These are phyloP conservation scores for Natrix natrix DNA, from an alignment of 2,797 vertebrate species.

Conservation along the genomic window DNA sequence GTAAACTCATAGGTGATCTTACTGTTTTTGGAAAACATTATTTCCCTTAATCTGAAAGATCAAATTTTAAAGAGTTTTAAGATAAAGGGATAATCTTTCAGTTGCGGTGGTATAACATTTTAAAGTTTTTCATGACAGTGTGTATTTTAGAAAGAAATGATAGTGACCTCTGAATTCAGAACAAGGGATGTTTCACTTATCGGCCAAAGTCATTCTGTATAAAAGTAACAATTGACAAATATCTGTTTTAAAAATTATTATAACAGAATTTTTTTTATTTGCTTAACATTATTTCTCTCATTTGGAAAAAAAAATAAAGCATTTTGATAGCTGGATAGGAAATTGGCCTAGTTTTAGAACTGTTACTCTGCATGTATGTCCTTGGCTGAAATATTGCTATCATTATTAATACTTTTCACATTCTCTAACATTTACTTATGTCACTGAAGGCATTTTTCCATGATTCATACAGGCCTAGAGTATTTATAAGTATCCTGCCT, in stretches of 20 bases:
- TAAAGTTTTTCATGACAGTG: neutral
- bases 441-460: neutral
- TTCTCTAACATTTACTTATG: neutral
- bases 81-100: neutral
- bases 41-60: neutral
- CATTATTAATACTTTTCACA: neutral
- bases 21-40: neutral
- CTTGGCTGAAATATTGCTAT: neutral
- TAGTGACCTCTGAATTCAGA: neutral
- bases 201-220: neutral
- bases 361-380: neutral
- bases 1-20: neutral
- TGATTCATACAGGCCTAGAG: neutral
- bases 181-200: neutral
- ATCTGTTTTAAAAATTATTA: slow-evolving; percentile 1
- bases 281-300: slow-evolving; percentile 2
- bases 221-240: neutral
- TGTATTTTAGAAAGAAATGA: neutral
- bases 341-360: neutral
- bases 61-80: neutral
- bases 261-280: slow-evolving; percentile 5
- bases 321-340: slow-evolving; percentile 15
- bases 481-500: neutral
- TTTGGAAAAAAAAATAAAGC: neutral
- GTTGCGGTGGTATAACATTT: neutral